phyloP scores from a whole-genome alignment of 2,888 invertebrate species.

The Aphelenchoides bicaudatus region DNA sequence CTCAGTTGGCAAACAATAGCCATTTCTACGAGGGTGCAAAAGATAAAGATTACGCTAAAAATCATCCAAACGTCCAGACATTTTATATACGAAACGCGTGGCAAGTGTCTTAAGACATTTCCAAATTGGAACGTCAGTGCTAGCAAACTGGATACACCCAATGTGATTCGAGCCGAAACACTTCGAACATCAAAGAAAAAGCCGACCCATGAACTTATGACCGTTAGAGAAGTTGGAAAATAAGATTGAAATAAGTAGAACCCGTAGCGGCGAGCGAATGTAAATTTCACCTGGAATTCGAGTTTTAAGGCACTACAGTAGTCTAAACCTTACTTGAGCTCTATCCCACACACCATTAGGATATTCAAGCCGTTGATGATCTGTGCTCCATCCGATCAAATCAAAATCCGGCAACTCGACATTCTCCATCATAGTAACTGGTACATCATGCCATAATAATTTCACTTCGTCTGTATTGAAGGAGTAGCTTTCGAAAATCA shows the following conservation, averaged over 20 bases:
- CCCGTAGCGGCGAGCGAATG: slow-evolving; percentile 60
- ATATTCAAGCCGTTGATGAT: slow-evolving; percentile 55
- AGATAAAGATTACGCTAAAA: slow-evolving; percentile 55
- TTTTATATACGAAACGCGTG: slow-evolving; percentile 60
- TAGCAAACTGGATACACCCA: slow-evolving; percentile 41
- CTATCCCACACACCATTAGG: slow-evolving; percentile 60
- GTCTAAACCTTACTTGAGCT: slow-evolving; percentile 23
- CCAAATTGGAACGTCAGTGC: slow-evolving; percentile 61
- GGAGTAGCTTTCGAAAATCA: slow-evolving; percentile 58
- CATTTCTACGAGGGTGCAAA: slow-evolving; percentile 59
- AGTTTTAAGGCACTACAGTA: background rate
- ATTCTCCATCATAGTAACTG: slow-evolving; percentile 61
- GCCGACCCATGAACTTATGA: slow-evolving; percentile 60
- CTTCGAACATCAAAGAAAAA: slow-evolving; percentile 60
- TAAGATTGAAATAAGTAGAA: slow-evolving; percentile 61
- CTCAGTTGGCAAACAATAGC: slow-evolving; percentile 59
- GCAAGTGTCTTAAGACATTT: slow-evolving; percentile 60
- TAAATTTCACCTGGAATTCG: slow-evolving; percentile 55
- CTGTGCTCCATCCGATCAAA: slow-evolving; percentile 58
- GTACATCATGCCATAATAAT: slow-evolving; percentile 57
- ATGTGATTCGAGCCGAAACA: slow-evolving; percentile 52
- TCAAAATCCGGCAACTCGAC: slow-evolving; percentile 60
- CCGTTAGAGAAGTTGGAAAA: slow-evolving; percentile 57
- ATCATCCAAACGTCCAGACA: slow-evolving; percentile 60
- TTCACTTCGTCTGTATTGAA: slow-evolving; percentile 60